Evolutionary conservation across 64 coral and sea anemone species (phyloP), one percentile per base, ranked within the genome.

Genomic region (Dendronephthya gigantea): DNA sequence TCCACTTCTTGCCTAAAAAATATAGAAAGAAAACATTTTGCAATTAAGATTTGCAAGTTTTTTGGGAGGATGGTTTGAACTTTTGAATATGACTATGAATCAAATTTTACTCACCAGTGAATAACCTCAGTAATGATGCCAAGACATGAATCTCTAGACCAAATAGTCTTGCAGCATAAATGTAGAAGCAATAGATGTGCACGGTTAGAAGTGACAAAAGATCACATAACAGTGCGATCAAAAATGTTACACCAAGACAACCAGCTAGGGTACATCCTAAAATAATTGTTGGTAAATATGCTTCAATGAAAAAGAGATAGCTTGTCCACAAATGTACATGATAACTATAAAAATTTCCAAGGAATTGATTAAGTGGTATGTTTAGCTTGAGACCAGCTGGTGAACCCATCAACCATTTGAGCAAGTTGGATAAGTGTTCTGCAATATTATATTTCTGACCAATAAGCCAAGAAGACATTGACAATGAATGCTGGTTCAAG

Each of bases 151-250:
- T 35, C 49, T 98, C 91, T 27, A 93, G 82, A 43, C 92, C 91
- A 48, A 93, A 98, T 30, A 98, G 74, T 12, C 92, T 85, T 35
- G 95, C 92, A 65, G 95, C 95, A 90, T 98, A 98, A 38, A 98
- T 92, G 83, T 98, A 98, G 62, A 98, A 98, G 41, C 92, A 98
- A 83, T 98, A 93, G 84, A 98, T 98, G n/a, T 98, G 92, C 10
- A 93, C 83, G 2, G 95, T 98, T 23, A 98, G 49, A 16, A 93
- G 41, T 4, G 95, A 98, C 66, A 98, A 33, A 27, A 98, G 70
- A 83, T 98, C 95, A 2, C 89, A 93, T 32, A 75, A 86, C 49
- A 98, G 29, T 4, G 92, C 79, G 13, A 98, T 40, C 50, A 93
- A 51, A 49, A 98, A 98, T 9, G 95, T 98, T 40, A 91, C 17